A percentile compares a stretch with the other conserved stretches of the same genome.
phyloP scores from a whole-genome alignment of 1,140 invertebrate genomes.

The Cephus cinctus region DNA sequence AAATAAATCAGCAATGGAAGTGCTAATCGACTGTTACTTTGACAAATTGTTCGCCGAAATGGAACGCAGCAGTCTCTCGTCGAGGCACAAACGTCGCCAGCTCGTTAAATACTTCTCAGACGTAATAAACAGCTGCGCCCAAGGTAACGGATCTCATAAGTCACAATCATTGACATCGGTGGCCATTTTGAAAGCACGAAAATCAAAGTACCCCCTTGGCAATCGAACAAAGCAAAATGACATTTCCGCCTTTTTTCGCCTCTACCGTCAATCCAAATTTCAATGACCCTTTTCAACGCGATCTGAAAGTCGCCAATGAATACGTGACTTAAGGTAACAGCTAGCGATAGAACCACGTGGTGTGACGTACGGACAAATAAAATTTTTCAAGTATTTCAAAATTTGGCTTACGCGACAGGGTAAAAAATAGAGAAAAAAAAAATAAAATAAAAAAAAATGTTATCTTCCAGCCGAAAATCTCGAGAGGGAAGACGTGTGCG shows the following conservation, averaged over 20 bases:
- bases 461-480: conserved; percentile 58
- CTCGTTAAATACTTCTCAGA: conserved; percentile 69
- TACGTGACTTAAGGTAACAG: no score
- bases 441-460: not conserved
- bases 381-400: no score
- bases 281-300: not conserved
- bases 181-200: not conserved
- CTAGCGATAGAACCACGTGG: no score
- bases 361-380: no score
- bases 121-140: conserved; percentile 67
- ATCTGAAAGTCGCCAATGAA: no score
- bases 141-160: conserved; percentile 50
- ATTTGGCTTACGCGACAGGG: no score
- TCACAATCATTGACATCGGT: no score
- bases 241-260: not conserved
- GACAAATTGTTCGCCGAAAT: conserved; percentile 65
- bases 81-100: conserved; percentile 63
- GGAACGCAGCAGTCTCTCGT: conserved; percentile 64
- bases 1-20: conserved; percentile 58
- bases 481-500: conserved; percentile 60
- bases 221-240: not conserved
- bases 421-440: not conserved
- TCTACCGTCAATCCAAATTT: not conserved
- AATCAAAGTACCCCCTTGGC: not conserved
- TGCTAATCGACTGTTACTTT: conserved; percentile 69